A percentile compares a stretch with the other conserved stretches of the same genome.
Conservation (phyloP, 64 coral and sea anemone genomes). For the Cladopsammia gracilis region DNA sequence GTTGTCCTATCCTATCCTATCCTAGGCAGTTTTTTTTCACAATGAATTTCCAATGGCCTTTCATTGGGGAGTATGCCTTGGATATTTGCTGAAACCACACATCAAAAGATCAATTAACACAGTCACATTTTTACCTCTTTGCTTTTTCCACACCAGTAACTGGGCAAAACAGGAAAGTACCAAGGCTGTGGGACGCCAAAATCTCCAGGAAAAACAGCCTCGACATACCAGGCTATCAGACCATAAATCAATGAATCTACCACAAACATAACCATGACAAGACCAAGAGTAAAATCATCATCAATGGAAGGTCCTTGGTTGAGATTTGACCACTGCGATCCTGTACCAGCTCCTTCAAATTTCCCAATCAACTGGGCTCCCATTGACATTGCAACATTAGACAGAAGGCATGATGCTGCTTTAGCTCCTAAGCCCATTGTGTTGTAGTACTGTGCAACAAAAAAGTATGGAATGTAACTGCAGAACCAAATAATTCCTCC, state of each 20-base stretch:
- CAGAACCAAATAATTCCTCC: constrained; percentile 94
- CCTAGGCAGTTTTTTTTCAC: too few species aligned
- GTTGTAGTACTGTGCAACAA: constrained; percentile 85
- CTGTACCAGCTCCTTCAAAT: constrained; percentile 93
- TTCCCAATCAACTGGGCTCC: constrained; percentile 92
- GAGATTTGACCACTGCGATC: constrained; percentile 92
- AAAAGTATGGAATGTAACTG: constrained; percentile 87
- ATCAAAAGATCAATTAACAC: too few species aligned
- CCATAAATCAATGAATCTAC: constrained; percentile 86
- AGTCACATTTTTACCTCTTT: constrained; percentile 64
- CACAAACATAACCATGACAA: constrained; percentile 93
- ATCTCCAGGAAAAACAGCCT: constrained; percentile 95
- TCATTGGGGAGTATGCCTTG: too few species aligned
- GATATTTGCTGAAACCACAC: too few species aligned
- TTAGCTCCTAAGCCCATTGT: constrained; percentile 85
- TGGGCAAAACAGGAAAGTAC: constrained; percentile 85
- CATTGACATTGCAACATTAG: constrained; percentile 88
- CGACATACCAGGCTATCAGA: constrained; percentile 94
- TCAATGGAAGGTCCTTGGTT: constrained; percentile 88
- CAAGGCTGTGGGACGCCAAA: constrained; percentile 93
- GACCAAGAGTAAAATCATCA: constrained; percentile 82
- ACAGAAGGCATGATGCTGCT: constrained; percentile 71
- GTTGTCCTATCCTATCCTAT: too few species aligned
- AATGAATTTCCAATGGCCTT: too few species aligned
- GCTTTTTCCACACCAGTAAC: constrained; percentile 94